These are phyloP conservation scores for Eupristina koningsbergeri DNA, from an alignment of 1,140 invertebrate species.

Conservation along the genomic window DNA sequence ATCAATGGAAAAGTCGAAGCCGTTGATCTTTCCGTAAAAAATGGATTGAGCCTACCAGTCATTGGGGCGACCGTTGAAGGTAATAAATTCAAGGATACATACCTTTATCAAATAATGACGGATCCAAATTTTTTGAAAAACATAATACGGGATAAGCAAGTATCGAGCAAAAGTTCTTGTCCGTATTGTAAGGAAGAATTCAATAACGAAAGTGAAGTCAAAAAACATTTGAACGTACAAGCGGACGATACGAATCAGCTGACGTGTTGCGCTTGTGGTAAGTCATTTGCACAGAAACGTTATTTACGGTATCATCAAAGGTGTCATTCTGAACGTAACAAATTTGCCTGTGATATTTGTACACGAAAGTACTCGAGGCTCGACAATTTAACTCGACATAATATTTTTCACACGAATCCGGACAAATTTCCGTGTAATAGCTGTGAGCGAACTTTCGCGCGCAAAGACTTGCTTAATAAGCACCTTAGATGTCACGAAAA, in stretches of 20 bases:
- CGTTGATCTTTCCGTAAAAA: slow-evolving; percentile 51
- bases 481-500: slow-evolving; percentile 66
- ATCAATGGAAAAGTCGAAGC: slow-evolving; percentile 43
- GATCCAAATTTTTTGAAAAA: slow-evolving; percentile 63
- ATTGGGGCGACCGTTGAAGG: neutral
- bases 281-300: slow-evolving; percentile 64
- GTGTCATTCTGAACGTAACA: slow-evolving; percentile 62
- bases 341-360: slow-evolving; percentile 67
- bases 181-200: slow-evolving; percentile 64
- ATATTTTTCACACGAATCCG: slow-evolving; percentile 67
- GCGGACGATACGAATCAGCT: slow-evolving; percentile 59
- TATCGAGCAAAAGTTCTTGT: slow-evolving; percentile 55
- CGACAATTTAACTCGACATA: slow-evolving; percentile 68
- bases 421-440: slow-evolving; percentile 65
- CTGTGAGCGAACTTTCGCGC: slow-evolving; percentile 65
- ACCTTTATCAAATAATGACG: slow-evolving; percentile 67
- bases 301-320: slow-evolving; percentile 66
- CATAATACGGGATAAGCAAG: slow-evolving; percentile 41
- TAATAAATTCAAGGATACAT: slow-evolving; percentile 59
- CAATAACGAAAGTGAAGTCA: slow-evolving; percentile 53
- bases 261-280: slow-evolving; percentile 64
- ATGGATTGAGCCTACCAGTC: neutral
- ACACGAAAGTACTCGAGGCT: slow-evolving; percentile 65
- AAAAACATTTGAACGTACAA: slow-evolving; percentile 58
- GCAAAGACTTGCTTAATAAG: slow-evolving; percentile 67